Evolutionary conservation across 2,797 vertebrate genomes (phyloP).

Genomic region (Brachymystax lenok): DNA sequence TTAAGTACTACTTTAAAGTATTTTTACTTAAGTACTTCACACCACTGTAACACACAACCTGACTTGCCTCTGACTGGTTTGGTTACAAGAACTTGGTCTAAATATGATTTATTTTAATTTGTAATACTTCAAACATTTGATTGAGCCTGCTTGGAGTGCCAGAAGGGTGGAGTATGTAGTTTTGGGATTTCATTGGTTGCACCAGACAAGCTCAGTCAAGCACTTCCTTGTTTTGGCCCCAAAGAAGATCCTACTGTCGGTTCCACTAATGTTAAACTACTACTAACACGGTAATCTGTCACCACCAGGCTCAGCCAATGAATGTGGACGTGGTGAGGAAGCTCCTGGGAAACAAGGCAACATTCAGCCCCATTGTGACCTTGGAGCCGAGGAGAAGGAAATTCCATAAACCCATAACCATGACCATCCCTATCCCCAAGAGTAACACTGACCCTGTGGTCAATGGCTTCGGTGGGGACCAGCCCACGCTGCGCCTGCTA

Average conservation of each 20-base stretch:
- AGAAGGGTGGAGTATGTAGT: too few relatives aligned
- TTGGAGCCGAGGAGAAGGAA: slow-evolving; percentile 96
- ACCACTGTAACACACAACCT: too few relatives aligned
- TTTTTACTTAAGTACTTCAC: too few relatives aligned
- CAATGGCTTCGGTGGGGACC: slow-evolving; percentile 89
- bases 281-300: slow-evolving; percentile 7
- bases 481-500: slow-evolving; percentile 89
- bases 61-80: neutral
- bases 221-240: too few relatives aligned
- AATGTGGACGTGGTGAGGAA: slow-evolving; percentile 87
- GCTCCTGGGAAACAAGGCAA: slow-evolving; percentile 94
- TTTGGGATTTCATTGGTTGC: too few relatives aligned
- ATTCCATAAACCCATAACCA: slow-evolving; percentile 98
- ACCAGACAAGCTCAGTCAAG: too few relatives aligned
- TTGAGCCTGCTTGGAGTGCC: too few relatives aligned
- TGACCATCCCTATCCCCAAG: slow-evolving; percentile 96
- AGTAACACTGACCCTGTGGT: slow-evolving; percentile 82
- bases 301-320: slow-evolving; percentile 89
- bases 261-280: neutral
- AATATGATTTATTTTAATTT: too few relatives aligned
- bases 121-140: too few relatives aligned
- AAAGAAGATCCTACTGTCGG: too few relatives aligned
- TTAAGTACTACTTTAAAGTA: too few relatives aligned
- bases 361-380: slow-evolving; percentile 96
- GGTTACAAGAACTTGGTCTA: too few relatives aligned